These are phyloP conservation scores for Macroteleia sp. DNA, from an alignment of 2,888 invertebrate genomes.

Conservation along the genomic window DNA sequence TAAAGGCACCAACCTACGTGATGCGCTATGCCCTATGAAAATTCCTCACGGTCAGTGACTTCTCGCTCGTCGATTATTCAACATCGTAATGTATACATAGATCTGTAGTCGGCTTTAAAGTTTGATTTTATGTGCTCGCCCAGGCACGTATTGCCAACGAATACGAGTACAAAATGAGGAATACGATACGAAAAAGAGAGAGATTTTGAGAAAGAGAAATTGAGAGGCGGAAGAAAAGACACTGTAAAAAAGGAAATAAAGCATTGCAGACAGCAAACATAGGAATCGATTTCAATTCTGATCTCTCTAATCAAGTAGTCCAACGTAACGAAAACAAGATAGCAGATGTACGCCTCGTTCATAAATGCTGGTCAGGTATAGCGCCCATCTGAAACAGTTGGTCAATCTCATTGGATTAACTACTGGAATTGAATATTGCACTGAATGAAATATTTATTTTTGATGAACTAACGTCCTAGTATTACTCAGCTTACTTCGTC, in stretches of 20 bases:
- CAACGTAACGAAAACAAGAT: slow-evolving; percentile 66
- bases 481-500: slow-evolving; percentile 44
- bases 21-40: slow-evolving; percentile 65
- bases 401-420: slow-evolving; percentile 66
- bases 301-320: slow-evolving; percentile 82
- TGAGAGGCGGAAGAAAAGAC: slow-evolving; percentile 55
- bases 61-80: slow-evolving; percentile 73
- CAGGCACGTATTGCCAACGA: slow-evolving; percentile 67
- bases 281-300: slow-evolving; percentile 79
- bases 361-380: slow-evolving; percentile 64
- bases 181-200: slow-evolving; percentile 59
- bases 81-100: slow-evolving; percentile 69
- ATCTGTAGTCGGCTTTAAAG: slow-evolving; percentile 71
- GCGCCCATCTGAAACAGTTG: slow-evolving; percentile 61
- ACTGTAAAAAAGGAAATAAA: slow-evolving; percentile 54
- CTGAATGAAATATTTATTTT: slow-evolving; percentile 62
- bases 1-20: slow-evolving; percentile 59
- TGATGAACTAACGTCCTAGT: slow-evolving; percentile 45
- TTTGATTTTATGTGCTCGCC: slow-evolving; percentile 71
- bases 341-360: slow-evolving; percentile 55
- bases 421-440: slow-evolving; percentile 62
- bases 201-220: slow-evolving; percentile 59
- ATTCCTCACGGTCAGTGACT: slow-evolving; percentile 68
- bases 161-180: slow-evolving; percentile 61
- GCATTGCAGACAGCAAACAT: slow-evolving; percentile 66